Base-by-base conservation (phyloP, 1,140 invertebrate species). In the Temnothorax nylanderi region DNA sequence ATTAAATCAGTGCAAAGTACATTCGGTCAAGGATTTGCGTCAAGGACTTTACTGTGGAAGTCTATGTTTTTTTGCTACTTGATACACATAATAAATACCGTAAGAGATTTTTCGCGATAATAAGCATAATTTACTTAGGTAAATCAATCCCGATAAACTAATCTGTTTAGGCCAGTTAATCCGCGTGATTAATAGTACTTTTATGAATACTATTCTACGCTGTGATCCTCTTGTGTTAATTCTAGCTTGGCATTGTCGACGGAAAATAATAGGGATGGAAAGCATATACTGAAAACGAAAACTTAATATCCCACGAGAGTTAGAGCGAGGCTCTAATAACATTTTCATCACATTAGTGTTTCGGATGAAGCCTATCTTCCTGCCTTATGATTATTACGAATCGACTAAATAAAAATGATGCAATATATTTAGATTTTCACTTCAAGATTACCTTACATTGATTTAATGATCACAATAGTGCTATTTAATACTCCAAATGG, bases 31-130 rank as follows among this genome's bases (percentile, higher is more conserved):
- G 26, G 26, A 84, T 62, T 75, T 84, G 69, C 71, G n/a, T 75
- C 26, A 84, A 84, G 54, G 69, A 84, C 62, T 74, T 84, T 49
- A 84, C 26, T 74, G 54, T 82, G 78, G 16, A 74, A 74, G 18
- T 82, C 72, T 74, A 60, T 37, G 62, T 58, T 18, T 58, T 56
- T 58, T 32, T 44, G 80, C 69, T 84, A 84, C 80, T 82, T 69
- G 47, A n/a, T 84, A 62, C 41, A 62, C 41, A 60, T n/a, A 60
- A 84, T 74, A 75, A 84, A 84, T 84, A 49, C 72, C n/a, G 18
- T 41, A 47, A 26, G 32, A 82, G 54, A 47, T 49, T 49, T 26
- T 74, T 32, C 49, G 37, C 67, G 16, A 32, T 41, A 32, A n/a
- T 80, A 34, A 34, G 8, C n/a, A 34, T 74, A 60, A 74, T 74